These are phyloP conservation scores for Egretta garzetta DNA, from an alignment of 2,113 vertebrate genomes.

Conservation along the genomic window DNA sequence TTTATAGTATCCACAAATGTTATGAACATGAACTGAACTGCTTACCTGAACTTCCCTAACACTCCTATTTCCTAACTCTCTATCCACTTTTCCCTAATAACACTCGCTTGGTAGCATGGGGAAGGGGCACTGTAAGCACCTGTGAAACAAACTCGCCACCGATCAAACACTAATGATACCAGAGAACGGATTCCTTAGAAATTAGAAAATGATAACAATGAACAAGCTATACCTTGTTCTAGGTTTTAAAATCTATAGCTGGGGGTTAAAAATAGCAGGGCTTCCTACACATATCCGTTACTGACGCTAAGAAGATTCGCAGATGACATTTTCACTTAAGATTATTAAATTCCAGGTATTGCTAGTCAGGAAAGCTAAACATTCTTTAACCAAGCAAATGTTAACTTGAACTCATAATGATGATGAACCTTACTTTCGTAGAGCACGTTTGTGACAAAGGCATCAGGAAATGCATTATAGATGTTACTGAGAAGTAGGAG, in stretches of 20 bases:
- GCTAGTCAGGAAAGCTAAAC: neutral
- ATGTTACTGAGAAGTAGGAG: neutral
- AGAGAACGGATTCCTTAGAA: neutral
- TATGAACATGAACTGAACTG: neutral
- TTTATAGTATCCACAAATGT: neutral
- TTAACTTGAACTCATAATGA: neutral
- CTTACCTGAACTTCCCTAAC: neutral
- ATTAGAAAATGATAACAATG: neutral
- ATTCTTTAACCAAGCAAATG: neutral
- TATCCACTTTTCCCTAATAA: neutral
- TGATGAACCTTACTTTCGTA: neutral
- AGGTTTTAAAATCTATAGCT: neutral
- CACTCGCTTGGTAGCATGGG: neutral
- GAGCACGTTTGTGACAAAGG: neutral
- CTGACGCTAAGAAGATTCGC: neutral
- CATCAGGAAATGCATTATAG: neutral
- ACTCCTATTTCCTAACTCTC: neutral
- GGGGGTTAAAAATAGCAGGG: neutral
- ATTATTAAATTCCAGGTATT: neutral
- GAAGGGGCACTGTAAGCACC: neutral
- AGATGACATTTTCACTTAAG: neutral
- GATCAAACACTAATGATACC: neutral
- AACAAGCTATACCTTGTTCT: neutral
- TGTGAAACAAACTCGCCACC: neutral
- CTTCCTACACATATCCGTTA: neutral